Conservation (phyloP, 2,113 vertebrate genomes). For the Gopherus evgoodei region DNA sequence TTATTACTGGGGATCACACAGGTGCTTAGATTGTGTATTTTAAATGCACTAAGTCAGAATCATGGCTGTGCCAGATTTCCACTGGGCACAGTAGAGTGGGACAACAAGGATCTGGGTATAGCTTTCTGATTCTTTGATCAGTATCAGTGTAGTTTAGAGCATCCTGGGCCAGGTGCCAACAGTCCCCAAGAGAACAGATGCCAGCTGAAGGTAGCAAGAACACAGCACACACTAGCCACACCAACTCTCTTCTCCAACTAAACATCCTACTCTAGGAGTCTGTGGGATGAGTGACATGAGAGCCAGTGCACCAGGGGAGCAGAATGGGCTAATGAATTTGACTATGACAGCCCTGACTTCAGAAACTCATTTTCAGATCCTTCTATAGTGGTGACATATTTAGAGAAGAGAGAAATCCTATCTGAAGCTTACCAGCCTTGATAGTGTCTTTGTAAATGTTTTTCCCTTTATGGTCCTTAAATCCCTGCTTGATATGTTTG, state of each 20-base stretch:
- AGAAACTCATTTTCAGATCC: neutral
- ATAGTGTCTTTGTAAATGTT: neutral
- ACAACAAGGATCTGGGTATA: rapidly evolving
- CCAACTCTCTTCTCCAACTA: neutral
- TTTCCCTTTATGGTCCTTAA: neutral
- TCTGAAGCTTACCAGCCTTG: neutral
- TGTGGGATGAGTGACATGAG: neutral
- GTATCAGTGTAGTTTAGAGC: neutral
- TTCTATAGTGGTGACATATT: rapidly evolving
- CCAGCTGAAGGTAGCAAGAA: neutral
- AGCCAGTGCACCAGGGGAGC: neutral
- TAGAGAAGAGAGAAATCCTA: neutral
- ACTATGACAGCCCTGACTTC: neutral
- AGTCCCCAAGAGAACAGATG: rapidly evolving
- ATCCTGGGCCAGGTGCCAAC: neutral
- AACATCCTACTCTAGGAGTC: neutral
- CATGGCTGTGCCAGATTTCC: neutral
- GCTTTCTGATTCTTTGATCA: neutral
- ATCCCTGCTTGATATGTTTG: neutral
- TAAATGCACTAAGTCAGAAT: neutral
- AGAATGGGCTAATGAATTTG: neutral
- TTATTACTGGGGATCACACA: neutral
- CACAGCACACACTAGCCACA: neutral
- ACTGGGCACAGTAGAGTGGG: neutral
- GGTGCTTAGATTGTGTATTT: neutral